Conservation (phyloP, 1,140 invertebrate genomes). For the Diachasma alloeum region DNA sequence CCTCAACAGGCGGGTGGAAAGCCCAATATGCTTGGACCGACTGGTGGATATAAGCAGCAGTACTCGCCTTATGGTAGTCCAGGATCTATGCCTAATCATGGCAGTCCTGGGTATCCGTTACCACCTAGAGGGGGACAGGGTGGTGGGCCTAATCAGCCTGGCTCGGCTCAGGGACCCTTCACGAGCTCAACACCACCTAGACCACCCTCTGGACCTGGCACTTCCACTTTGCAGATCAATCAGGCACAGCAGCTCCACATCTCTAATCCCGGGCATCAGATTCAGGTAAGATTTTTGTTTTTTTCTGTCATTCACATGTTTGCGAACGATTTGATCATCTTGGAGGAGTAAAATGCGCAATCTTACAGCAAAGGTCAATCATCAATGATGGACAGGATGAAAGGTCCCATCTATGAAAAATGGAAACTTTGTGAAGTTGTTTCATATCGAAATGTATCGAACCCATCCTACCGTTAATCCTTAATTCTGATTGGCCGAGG, state of each 20-base stretch:
- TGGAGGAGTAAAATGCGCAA: too few relatives aligned
- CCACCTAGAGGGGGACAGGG: slow-evolving; percentile 62
- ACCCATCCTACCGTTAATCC: too few relatives aligned
- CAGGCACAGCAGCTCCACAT: slow-evolving; percentile 88
- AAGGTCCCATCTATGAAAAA: too few relatives aligned
- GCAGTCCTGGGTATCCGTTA: slow-evolving; percentile 71
- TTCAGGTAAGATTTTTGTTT: slow-evolving; percentile 70
- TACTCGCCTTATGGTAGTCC: slow-evolving; percentile 76
- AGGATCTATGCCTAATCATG: slow-evolving; percentile 68
- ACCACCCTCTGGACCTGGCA: slow-evolving; percentile 69
- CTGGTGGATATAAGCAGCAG: slow-evolving; percentile 67
- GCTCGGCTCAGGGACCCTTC: slow-evolving; percentile 63
- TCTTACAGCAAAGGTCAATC: too few relatives aligned
- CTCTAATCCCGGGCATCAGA: slow-evolving; percentile 78
- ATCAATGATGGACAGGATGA: too few relatives aligned
- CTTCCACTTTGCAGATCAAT: slow-evolving; percentile 78
- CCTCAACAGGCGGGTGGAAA: slow-evolving; percentile 55
- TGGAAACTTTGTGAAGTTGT: too few relatives aligned
- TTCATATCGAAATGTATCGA: too few relatives aligned
- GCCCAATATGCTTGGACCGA: slow-evolving; percentile 56
- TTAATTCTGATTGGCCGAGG: too few relatives aligned
- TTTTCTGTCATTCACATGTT: not conserved
- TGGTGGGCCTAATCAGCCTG: slow-evolving; percentile 52
- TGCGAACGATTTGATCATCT: too few relatives aligned
- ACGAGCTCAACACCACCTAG: slow-evolving; percentile 69